Conservation (phyloP, 2,888 invertebrate species). For the Oscheius myriophilus region DNA sequence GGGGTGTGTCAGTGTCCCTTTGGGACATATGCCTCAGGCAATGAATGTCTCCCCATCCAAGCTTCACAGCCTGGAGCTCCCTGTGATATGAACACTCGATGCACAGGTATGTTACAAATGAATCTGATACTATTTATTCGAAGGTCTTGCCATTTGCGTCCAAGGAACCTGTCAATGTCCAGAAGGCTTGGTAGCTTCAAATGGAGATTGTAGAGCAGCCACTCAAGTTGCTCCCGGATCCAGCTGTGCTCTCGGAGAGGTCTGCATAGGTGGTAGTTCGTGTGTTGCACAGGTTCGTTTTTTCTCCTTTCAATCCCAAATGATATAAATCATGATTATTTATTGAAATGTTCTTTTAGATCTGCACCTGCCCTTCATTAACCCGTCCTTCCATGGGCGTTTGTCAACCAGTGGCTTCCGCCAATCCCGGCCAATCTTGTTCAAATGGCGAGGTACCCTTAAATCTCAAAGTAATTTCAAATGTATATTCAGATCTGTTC, state of each 20-base stretch:
- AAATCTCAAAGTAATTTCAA: neutral
- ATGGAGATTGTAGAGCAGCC: constrained; percentile 39
- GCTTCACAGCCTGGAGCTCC: constrained; percentile 40
- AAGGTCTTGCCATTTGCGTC: constrained; percentile 56
- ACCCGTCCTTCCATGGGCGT: constrained; percentile 30
- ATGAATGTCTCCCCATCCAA: constrained; percentile 45
- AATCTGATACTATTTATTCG: too few relatives aligned
- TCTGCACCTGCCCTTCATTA: constrained; percentile 35
- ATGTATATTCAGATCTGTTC: constrained; percentile 40
- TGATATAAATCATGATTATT: too few relatives aligned
- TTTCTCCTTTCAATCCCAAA: neutral
- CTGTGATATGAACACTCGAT: constrained; percentile 35
- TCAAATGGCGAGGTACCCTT: neutral
- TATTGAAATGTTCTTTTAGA: too few relatives aligned
- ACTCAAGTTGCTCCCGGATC: constrained; percentile 32
- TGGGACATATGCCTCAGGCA: constrained; percentile 33
- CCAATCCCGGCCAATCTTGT: constrained; percentile 51
- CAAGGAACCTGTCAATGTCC: constrained; percentile 62
- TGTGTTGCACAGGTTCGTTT: constrained; percentile 35
- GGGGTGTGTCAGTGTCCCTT: constrained; percentile 49
- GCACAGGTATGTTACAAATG: too few relatives aligned
- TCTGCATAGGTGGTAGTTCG: constrained; percentile 47
- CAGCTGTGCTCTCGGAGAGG: constrained; percentile 53
- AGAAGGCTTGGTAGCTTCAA: constrained; percentile 33
- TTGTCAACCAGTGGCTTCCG: constrained; percentile 42